Evolutionary conservation across 2,797 vertebrate species (phyloP).

Genomic region (Oreonectes daqikongensis): DNA sequence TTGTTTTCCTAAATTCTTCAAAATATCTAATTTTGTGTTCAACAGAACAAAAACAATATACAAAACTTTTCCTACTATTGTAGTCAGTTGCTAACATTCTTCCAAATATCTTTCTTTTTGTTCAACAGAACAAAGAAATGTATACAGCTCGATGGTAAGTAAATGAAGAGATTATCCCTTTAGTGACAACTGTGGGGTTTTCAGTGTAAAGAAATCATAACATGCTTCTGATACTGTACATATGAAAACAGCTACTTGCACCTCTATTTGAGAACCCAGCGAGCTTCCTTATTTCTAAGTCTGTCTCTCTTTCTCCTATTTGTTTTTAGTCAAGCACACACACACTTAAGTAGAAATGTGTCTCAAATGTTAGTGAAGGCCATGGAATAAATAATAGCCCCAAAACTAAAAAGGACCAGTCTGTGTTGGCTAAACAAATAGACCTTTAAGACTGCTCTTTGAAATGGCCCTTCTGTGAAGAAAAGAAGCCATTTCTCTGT

Average conservation of each 20-base stretch:
- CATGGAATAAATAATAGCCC: constrained; percentile 41
- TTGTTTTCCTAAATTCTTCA: no score
- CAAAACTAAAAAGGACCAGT: constrained; percentile 31
- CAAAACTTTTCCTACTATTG: no score
- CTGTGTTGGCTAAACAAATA: constrained; percentile 59
- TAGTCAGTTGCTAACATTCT: no score
- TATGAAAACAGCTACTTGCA: constrained; percentile 59
- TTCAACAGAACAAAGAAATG: no score
- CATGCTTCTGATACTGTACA: constrained; percentile 5
- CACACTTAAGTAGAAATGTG: constrained; percentile 51
- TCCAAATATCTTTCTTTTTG: no score
- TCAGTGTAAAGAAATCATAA: constrained; percentile 20
- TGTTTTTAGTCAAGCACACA: constrained; percentile 26
- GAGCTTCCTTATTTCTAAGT: constrained; percentile 34
- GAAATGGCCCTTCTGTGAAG: constrained; percentile 56
- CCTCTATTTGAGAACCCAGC: constrained; percentile 41
- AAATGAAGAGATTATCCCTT: no score
- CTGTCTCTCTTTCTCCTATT: constrained; percentile 10
- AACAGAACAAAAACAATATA: no score
- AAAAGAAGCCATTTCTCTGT: constrained; percentile 53
- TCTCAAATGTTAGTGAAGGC: constrained; percentile 33
- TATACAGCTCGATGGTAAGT: no score
- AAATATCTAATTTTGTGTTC: no score
- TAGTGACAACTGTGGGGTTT: not conserved
- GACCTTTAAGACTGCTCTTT: constrained; percentile 56